Percentiles rank a stretch among this genome's conserved stretches.
Conservation (phyloP, 2,888 invertebrate species). For the Alloscopus bannaensis region DNA sequence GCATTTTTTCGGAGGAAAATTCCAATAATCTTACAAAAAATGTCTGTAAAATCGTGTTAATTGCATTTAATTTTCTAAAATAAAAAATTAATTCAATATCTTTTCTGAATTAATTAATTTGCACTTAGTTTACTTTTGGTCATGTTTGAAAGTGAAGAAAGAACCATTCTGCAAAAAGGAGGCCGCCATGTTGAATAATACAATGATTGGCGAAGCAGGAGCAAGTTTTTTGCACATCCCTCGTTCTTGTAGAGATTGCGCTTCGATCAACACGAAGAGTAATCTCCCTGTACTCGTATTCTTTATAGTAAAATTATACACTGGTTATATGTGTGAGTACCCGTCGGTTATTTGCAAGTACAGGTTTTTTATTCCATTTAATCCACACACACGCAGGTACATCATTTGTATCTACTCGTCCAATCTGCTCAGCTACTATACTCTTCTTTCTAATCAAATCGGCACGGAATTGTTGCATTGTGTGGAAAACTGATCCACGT, state of each 20-base stretch:
- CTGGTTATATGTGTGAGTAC: neutral
- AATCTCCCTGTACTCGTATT: neutral
- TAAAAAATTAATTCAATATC: too few species aligned
- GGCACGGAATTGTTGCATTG: too few species aligned
- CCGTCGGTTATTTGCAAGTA: neutral
- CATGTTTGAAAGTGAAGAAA: neutral
- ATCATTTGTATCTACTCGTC: neutral
- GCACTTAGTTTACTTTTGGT: neutral
- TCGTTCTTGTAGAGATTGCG: too few species aligned
- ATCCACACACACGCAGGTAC: neutral
- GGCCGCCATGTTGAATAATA: constrained; percentile 62
- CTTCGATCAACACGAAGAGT: neutral
- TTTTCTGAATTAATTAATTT: too few species aligned
- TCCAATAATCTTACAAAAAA: neutral
- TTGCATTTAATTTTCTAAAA: neutral
- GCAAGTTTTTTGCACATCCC: constrained; percentile 22
- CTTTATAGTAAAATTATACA: neutral
- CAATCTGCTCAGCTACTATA: too few species aligned
- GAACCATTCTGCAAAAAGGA: constrained; percentile 29
- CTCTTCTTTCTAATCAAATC: too few species aligned
- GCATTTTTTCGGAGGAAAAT: neutral
- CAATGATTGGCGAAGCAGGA: neutral
- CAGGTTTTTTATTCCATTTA: neutral
- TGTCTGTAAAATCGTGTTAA: neutral
- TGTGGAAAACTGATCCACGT: too few species aligned